Evolutionary conservation across 2,888 invertebrate species (phyloP), one percentile per base, ranked within the genome.

Genomic region (Ganaspis brasiliensis): DNA sequence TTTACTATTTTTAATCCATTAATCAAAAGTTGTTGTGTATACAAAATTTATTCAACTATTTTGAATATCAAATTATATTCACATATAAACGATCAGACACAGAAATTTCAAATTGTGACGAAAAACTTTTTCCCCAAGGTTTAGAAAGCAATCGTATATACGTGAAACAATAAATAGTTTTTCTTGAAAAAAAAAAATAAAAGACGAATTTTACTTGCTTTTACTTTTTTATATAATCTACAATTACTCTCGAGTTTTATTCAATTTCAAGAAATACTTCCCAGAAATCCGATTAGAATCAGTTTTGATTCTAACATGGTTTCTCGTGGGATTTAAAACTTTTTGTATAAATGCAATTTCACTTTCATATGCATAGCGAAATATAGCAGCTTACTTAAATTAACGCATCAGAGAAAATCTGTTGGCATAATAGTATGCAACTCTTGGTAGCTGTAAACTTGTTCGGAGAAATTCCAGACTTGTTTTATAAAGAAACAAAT

Each of bases 381-480:
- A 63, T 63, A 40, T 21, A 40, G 63, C 63, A 40, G 63, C 63
- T 63, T 40, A 63, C 40, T 63, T 63, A 63, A 63, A 63, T 63
- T 63, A 63, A 63, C 63, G 63, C 63, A 63, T 63, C 63, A 63
- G 40, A 63, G 63, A 63, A 63, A 40, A 40, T 40, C 63, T 63
- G 21, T 24, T 21, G 37, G 63, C 40, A 21, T 37, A 63, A 63
- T 63, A 19, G 21, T 63, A 63, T 63, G 67, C 67, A 67, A 67
- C 40, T 67, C 26, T n/a, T 67, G 24, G 9, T 45, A 67, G 67
- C 67, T 40, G 45, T 24, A 67, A 45, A 45, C 67, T 67, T 1
- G 37, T 40, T 21, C n/a, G 45, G 67, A 67, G 67, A 40, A 24
- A 67, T 67, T 40, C 26, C 40, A 9, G 24, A 40, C 67, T 67